Conservation (phyloP, 2,797 vertebrate species). For the Delichon dasypus region DNA sequence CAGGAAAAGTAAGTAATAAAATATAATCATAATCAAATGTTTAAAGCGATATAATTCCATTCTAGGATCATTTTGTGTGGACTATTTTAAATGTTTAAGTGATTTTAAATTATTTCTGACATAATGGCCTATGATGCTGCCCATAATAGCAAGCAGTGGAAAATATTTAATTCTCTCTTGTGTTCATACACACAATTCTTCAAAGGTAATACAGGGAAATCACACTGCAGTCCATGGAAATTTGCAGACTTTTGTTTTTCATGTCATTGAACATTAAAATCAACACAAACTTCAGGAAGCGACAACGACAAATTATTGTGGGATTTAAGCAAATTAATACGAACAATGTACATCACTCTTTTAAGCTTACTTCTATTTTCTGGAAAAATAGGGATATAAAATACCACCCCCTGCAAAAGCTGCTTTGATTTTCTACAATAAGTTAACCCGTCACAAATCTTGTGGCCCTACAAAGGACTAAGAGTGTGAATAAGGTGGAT, state of each 20-base stretch:
- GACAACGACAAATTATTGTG: not conserved
- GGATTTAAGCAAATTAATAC: not conserved
- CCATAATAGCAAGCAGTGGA: not conserved
- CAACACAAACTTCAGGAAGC: not conserved
- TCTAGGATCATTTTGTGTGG: slow-evolving; percentile 60
- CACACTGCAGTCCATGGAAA: not conserved
- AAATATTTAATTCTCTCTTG: not conserved
- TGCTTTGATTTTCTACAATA: not conserved
- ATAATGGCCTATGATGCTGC: slow-evolving; percentile 18
- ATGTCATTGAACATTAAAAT: not conserved
- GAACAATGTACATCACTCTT: not conserved
- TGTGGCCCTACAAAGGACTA: not conserved
- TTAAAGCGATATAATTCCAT: slow-evolving; percentile 66
- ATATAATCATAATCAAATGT: slow-evolving; percentile 67
- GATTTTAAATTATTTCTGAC: slow-evolving; percentile 69
- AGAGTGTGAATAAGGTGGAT: not conserved
- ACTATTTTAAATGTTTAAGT: slow-evolving; percentile 70
- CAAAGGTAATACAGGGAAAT: not conserved
- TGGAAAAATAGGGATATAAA: not conserved
- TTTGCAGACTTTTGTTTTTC: not conserved
- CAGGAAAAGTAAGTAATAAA: slow-evolving; percentile 79
- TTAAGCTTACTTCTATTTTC: not conserved
- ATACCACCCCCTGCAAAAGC: not conserved
- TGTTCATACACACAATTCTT: not conserved
- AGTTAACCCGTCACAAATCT: not conserved